Conservation (phyloP, 2,888 invertebrate genomes). For the Pyralis farinalis region DNA sequence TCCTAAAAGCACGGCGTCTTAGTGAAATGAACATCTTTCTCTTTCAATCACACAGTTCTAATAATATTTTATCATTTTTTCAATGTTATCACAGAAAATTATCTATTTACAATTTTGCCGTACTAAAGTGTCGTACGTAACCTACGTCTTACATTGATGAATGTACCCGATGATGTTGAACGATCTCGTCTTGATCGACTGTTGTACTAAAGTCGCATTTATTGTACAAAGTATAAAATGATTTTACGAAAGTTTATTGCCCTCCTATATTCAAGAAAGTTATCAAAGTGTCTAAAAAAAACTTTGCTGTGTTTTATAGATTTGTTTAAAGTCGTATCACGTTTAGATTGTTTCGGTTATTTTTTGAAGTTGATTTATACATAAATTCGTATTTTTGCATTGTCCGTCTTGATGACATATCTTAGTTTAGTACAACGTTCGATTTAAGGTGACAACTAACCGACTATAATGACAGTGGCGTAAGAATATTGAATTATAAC, state of each 20-base stretch:
- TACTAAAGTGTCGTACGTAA: constrained; percentile 70
- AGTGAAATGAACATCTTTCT: constrained; percentile 67
- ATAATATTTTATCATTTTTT: constrained; percentile 70
- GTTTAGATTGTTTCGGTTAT: too few species aligned
- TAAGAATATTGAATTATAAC: constrained; percentile 38
- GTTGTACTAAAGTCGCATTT: constrained; percentile 26
- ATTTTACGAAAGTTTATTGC: too few species aligned
- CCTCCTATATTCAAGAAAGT: too few species aligned
- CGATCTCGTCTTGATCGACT: constrained; percentile 40
- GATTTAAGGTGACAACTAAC: constrained; percentile 37
- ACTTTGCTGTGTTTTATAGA: too few species aligned
- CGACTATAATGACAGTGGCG: constrained; percentile 49
- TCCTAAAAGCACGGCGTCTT: constrained; percentile 55
- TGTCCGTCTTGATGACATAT: not conserved
- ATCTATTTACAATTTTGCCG: constrained; percentile 82
- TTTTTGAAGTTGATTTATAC: too few species aligned
- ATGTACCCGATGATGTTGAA: constrained; percentile 53
- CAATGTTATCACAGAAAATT: constrained; percentile 82
- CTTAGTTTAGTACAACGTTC: constrained; percentile 32
- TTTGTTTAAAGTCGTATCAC: too few species aligned
- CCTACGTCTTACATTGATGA: constrained; percentile 66
- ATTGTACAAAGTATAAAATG: too few species aligned
- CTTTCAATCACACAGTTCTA: constrained; percentile 80
- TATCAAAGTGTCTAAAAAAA: too few species aligned
- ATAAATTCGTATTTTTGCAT: too few species aligned